Evolutionary conservation across 2,113 vertebrate species (phyloP).

Genomic region (Mus spicilegus): DNA sequence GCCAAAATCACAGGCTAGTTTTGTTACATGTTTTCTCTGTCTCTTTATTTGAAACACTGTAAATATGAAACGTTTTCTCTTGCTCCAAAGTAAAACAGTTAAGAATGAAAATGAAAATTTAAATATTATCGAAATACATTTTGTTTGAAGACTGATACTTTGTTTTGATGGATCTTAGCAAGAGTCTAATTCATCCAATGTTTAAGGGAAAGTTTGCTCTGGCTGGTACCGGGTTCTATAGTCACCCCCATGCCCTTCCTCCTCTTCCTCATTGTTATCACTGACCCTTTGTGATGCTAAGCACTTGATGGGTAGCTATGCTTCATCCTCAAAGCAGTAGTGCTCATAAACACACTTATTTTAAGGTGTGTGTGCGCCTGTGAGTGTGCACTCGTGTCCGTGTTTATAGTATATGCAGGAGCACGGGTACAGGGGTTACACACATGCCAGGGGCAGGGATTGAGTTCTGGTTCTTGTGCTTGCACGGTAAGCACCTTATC

Average conservation of each 20-base stretch:
- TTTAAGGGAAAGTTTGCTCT: neutral
- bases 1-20: slow-evolving; percentile 3
- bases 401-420: too few relatives aligned
- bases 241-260: neutral
- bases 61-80: neutral
- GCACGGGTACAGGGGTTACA: neutral
- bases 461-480: neutral
- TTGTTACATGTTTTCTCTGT: neutral
- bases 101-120: slow-evolving; percentile 7
- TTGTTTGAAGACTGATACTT: slow-evolving; percentile 26
- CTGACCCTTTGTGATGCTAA: neutral
- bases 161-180: slow-evolving; percentile 43
- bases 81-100: neutral
- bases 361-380: neutral
- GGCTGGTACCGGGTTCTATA: neutral
- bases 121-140: slow-evolving; percentile 14
- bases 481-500: neutral
- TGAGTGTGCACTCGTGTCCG: neutral
- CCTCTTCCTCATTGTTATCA: neutral
- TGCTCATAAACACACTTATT: neutral
- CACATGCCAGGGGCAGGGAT: neutral
- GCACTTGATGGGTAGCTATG: neutral
- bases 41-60: slow-evolving; percentile 31
- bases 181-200: neutral
- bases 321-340: neutral